Conservation (phyloP, 2,888 invertebrate species). For the Plagiodera versicolora region DNA sequence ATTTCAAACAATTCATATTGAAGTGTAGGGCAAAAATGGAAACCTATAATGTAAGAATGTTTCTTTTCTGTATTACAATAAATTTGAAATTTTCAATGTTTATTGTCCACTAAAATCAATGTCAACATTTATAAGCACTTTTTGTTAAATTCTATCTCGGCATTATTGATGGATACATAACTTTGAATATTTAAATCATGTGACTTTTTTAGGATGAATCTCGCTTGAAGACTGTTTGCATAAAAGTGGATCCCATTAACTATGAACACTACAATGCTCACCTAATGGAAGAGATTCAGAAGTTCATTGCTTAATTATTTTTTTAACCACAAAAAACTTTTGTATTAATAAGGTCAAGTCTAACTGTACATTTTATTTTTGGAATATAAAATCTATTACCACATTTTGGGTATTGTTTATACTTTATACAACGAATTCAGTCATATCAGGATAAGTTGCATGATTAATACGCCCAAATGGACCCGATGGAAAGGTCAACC, state of each 20-base stretch:
- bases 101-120: no score
- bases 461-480: not conserved
- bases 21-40: constrained; percentile 89
- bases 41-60: constrained; percentile 75
- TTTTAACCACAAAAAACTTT: not conserved
- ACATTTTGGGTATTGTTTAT: not conserved
- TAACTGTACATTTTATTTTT: not conserved
- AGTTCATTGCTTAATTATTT: constrained; percentile 21
- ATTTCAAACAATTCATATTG: constrained; percentile 80
- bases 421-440: not conserved
- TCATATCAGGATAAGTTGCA: no score
- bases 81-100: no score
- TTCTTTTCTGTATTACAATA: no score
- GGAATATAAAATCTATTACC: not conserved
- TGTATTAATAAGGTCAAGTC: not conserved
- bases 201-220: constrained; percentile 71
- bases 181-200: no score
- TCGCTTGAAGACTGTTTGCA: constrained; percentile 74
- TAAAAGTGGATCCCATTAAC: constrained; percentile 72
- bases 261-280: constrained; percentile 69
- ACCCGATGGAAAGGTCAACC: not conserved
- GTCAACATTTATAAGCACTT: no score
- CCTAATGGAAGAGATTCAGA: constrained; percentile 37
- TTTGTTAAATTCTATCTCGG: no score
- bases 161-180: no score